Base-by-base conservation (phyloP, 2,888 invertebrate species). In the Volucella zonaria region DNA sequence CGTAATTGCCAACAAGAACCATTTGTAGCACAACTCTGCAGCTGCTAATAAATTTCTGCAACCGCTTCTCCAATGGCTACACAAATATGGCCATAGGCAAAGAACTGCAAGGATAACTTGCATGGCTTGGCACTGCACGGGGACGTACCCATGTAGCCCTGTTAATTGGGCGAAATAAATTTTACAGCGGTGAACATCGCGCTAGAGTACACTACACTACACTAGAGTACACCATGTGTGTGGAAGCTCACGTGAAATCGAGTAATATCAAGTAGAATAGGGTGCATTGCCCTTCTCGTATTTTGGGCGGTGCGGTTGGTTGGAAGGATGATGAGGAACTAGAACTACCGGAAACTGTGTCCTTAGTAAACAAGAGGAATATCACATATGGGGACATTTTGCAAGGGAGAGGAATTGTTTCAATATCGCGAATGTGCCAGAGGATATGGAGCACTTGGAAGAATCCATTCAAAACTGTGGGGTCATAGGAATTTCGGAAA, bases 1-100 rank as follows among this genome's bases (percentile, higher is more conserved):
- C 61, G 67, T 85, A 85, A 85, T 85, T 85, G 75, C 64, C 80
- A 83, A 66, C 83, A 75, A 71, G 64, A 75, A 70, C 68, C 66
- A 61, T 71, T 52, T 71, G 67, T 61, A 74, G 68, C 58, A 42
- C 42, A n/a, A 45, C 8, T 40, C 18, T 77, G 81, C 67, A 79
- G 74, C 78, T 68, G 79, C 58, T 59, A 71, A 81, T 85, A 85
- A 85, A 85, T 85, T 67, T 76, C 71, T 56, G 14, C 58, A 15
- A 71, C 51, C 40, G 67, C 42, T 58, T 51, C 56, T n/a, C 62
- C 42, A n/a, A 3, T 52, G 31, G 40, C 43, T 62, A 71, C 54
- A 61, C 77, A 77, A 77, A 77, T 62, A 45, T 14, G 54, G 40
- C 78, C 62, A 38, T 40, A 66, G 71, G 77, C 66, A 71, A 71